phyloP scores from a whole-genome alignment of 2,888 invertebrate species.

The Junonia oenone region DNA sequence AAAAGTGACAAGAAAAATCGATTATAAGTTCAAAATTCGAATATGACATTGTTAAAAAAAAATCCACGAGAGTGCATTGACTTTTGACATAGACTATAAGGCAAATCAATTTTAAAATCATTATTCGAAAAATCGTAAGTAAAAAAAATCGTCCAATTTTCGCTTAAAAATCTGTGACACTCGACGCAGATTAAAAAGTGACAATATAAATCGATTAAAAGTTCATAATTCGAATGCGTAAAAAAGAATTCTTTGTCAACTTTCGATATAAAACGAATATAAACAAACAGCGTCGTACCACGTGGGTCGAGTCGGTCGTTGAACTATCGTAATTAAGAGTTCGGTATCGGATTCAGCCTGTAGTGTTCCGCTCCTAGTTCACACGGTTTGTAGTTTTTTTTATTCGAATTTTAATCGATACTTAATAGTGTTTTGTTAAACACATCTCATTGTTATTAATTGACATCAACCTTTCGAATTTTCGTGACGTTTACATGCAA shows the following conservation, averaged over 20 bases:
- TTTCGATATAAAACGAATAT: conserved; percentile 22
- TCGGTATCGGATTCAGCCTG: conserved; percentile 35
- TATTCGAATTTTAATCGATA: not conserved
- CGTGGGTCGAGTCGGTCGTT: conserved; percentile 31
- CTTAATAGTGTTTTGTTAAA: not conserved
- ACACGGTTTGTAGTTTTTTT: conserved; percentile 17
- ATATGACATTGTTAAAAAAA: not conserved
- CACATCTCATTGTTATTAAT: not conserved
- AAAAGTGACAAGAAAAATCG: not conserved
- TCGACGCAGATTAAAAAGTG: not conserved
- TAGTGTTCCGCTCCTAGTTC: conserved; percentile 25
- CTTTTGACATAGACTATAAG: conserved; percentile 5
- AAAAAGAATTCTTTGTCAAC: not conserved
- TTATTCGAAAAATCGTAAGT: not conserved
- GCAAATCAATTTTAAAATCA: not conserved
- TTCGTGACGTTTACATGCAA: too few species aligned
- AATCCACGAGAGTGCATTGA: conserved; percentile 3
- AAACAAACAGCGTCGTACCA: conserved; percentile 29
- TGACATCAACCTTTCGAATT: too few species aligned
- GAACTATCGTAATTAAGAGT: conserved; percentile 43
- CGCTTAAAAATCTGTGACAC: not conserved
- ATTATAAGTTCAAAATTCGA: not conserved
- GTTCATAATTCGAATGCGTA: not conserved
- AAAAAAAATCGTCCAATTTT: not conserved
- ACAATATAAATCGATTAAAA: not conserved